Evolutionary conservation across 2,797 vertebrate genomes (phyloP).

Genomic region (Cephalopachus bancanus): DNA sequence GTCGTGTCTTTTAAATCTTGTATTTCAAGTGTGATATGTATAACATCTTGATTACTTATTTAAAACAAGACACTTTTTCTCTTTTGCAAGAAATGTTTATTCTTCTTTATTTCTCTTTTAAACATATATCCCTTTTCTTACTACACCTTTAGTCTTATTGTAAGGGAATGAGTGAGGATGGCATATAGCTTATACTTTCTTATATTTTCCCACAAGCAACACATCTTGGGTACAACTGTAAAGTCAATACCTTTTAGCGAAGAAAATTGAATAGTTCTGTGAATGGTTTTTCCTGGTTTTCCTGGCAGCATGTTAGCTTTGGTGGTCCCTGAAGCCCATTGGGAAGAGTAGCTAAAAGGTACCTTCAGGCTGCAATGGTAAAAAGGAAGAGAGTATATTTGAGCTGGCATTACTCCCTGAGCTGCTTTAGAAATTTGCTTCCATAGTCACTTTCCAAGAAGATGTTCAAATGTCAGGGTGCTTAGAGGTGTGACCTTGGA

Average conservation of each 20-base stretch:
- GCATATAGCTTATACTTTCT: neutral
- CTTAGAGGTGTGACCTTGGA: neutral
- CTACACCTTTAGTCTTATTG: neutral
- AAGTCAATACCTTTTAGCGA: neutral
- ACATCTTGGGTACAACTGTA: neutral
- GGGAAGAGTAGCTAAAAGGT: neutral
- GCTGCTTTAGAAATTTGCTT: neutral
- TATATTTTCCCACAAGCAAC: neutral
- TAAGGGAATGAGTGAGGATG: neutral
- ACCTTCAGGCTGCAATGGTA: neutral
- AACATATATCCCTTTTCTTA: constrained; percentile 45
- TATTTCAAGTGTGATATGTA: neutral
- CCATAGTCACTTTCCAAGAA: neutral
- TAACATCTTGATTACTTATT: neutral
- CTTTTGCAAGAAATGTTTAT: neutral
- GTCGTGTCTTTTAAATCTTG: neutral
- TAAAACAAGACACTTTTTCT: neutral
- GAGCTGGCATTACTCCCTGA: neutral
- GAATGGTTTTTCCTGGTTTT: neutral
- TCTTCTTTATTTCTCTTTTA: neutral
- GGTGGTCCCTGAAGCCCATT: neutral
- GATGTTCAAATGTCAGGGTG: neutral
- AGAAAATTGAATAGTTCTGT: neutral
- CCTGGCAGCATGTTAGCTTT: neutral
- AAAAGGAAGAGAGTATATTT: neutral